Conservation (phyloP, 2,797 vertebrate species). For the Dicrostonyx torquatus region DNA sequence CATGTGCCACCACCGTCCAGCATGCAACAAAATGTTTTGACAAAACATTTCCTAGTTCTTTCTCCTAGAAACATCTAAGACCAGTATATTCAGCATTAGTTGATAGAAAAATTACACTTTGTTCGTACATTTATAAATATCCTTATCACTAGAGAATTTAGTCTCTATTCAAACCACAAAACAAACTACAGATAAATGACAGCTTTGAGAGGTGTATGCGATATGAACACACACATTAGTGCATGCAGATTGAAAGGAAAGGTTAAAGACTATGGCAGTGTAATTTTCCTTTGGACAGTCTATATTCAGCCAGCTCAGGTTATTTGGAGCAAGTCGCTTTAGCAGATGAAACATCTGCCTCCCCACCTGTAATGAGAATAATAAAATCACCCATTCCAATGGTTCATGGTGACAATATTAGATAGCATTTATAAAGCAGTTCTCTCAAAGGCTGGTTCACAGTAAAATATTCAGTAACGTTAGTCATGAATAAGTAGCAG, state of each 20-base stretch:
- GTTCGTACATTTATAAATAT: not conserved
- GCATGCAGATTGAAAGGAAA: not conserved
- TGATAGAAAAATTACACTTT: not conserved
- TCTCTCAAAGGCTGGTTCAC: constrained; percentile 9
- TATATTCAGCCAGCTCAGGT: not conserved
- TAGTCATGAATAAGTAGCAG: not conserved
- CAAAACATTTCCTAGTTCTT: not conserved
- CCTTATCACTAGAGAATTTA: not conserved
- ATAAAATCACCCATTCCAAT: constrained; percentile 5
- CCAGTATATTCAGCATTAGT: not conserved
- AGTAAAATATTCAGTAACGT: not conserved
- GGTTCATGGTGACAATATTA: constrained; percentile 3
- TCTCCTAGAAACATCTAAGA: not conserved
- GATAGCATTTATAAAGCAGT: not conserved
- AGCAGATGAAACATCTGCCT: not conserved
- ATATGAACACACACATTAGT: not conserved
- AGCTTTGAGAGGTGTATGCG: not conserved
- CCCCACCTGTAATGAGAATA: constrained; percentile 8
- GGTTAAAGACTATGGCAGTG: not conserved
- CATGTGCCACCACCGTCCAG: too few relatives aligned
- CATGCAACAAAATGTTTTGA: not conserved
- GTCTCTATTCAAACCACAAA: not conserved
- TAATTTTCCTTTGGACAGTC: not conserved
- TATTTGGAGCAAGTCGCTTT: not conserved
- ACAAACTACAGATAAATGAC: not conserved